Base-by-base conservation (phyloP, 2,888 invertebrate species). In the Dicycla oo region DNA sequence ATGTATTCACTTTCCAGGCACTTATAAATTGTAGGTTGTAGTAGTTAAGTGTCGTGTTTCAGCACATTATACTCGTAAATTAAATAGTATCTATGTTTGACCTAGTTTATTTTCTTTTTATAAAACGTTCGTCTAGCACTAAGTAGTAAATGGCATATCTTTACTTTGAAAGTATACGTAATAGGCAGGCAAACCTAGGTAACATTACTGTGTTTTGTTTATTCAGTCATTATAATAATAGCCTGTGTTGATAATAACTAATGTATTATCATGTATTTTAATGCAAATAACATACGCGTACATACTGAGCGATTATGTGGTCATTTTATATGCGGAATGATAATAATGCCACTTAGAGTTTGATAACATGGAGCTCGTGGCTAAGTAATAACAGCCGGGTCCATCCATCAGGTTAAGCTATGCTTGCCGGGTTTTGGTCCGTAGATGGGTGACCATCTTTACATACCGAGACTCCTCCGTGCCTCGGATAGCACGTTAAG, bases 21-120 rank as follows among this genome's bases (percentile, higher is more conserved):
- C 10, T 10, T 18, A 34, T 43, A 73, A 57, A 73, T 57, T 80
- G 73, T 38, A 30, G 23, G 56, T 43, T 23, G 30, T 38, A 30
- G 63, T 23, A 49, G 43, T 26, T n/a, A 64, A 60, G 60, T 65
- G 51, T 81, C 66, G 75, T 75, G 65, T 80, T 81, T 61, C 75
- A 60, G 38, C 47, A 51, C 65, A 80, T 75, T 75, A 66, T 45
- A 54, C 34, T 51, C 62, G 62, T 81, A 81, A 76, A 78, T 81
- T 69, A 81, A 76, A 78, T 81, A 64, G 30, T 63, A 15, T 56
- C 43, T 63, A 45, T 47, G 75, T 60, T 30, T 51, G 77, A 64
- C 77, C 77, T 76, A 51, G 23, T 81, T 78, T 76, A 64, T 81
- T 56, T 81, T 56, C 58, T 64, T 78, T 76, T 78, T 68, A 64